Base-by-base conservation (phyloP, 2,888 invertebrate species). In the Dendrolimus pini region DNA sequence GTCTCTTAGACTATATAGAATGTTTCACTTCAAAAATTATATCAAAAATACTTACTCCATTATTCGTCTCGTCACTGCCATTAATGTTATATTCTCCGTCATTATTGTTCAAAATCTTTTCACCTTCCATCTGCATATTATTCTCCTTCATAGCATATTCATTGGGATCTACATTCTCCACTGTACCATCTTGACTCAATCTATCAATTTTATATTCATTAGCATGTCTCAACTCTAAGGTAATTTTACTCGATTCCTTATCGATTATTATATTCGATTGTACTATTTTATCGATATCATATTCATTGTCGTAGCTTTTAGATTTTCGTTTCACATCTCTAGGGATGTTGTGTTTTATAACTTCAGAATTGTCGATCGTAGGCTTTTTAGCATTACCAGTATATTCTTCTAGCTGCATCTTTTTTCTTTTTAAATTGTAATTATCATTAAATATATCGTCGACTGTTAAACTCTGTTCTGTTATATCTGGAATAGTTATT, bases 401-500 rank as follows among this genome's bases (percentile, higher is more conserved):
- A 53, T 69, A 68, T 56, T 71, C 75, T 52, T 81, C 80, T 41
- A 72, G 62, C 56, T 73, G 67, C 47, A 61, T 65, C 75, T 83
- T 85, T 61, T 82, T 85, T 56, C 78, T 69, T 75, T 83, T 84
- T 0, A 71, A 58, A 41, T 74, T 73, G 59, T 80, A 77, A 62
- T 79, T 80, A 52, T 83, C 81, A 61, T 80, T 80, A 62, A 88
- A 83, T 61, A 88, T 85, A 63, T 87, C 83, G 9, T 87, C 83
- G 52, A 83, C 82, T 12, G 72, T 74, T 55, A 84, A 64, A 60
- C 80, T 81, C 62, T 78, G 75, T 62, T 78, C 79, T 41, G 78
- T 78, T 81, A 86, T 83, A 59, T 83, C 80, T 58, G 78, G 78
- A 65, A 82, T 70, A 74, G 75, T 78, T 63, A 76, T 70, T 65